Percentiles rank a stretch among this genome's conserved stretches.
Evolutionary conservation across 2,113 vertebrate genomes (phyloP).

Genomic region (Ctenomys sociabilis): DNA sequence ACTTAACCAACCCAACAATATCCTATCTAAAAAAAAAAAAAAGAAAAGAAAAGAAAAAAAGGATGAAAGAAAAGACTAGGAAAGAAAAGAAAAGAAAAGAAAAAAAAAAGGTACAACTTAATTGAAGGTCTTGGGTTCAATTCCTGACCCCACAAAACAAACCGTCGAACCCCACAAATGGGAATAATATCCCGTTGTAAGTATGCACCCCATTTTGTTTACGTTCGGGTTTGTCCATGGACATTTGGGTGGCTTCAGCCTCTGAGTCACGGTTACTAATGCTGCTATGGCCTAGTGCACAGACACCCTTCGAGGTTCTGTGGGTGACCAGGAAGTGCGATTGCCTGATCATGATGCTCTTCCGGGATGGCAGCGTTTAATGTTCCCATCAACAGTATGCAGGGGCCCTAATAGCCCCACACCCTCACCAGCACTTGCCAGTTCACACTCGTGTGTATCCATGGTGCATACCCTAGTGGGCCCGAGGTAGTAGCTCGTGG

Average conservation of each 20-base stretch:
- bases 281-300: background rate
- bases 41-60: background rate
- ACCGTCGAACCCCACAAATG: background rate
- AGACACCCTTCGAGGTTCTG: background rate
- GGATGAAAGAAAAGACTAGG: too few relatives aligned
- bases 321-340: background rate
- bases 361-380: background rate
- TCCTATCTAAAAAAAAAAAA: background rate
- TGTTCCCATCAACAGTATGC: background rate
- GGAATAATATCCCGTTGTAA: too few relatives aligned
- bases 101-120: background rate
- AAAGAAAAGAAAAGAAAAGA: background rate
- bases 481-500: background rate
- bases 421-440: background rate
- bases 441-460: background rate
- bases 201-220: background rate
- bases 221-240: background rate
- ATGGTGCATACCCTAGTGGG: background rate
- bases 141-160: background rate
- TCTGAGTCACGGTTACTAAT: background rate
- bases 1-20: background rate
- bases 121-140: background rate
- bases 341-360: background rate
- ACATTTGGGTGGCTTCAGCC: background rate
- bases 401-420: background rate